These are phyloP conservation scores for Ephialtes manifestator DNA, from an alignment of 2,888 invertebrate genomes.

Conservation along the genomic window DNA sequence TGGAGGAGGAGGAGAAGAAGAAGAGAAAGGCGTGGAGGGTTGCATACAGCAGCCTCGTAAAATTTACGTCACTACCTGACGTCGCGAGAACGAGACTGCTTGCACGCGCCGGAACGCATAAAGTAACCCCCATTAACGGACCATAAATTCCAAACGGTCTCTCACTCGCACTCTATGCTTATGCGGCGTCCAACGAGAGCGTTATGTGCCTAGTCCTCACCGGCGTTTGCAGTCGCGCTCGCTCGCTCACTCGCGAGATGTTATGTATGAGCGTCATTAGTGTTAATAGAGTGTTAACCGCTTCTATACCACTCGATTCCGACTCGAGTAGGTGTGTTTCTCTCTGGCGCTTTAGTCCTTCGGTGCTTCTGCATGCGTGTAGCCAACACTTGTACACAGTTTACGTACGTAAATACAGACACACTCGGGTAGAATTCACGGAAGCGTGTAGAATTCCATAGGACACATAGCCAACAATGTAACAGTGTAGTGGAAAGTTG, in stretches of 20 bases:
- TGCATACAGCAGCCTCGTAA: constrained; percentile 72
- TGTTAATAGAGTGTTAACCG: constrained; percentile 86
- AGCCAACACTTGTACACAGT: constrained; percentile 25
- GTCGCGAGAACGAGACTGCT: constrained; percentile 76
- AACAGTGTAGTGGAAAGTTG: not conserved
- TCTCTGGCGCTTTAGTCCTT: constrained; percentile 79
- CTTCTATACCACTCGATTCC: constrained; percentile 83
- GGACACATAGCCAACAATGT: constrained; percentile 46
- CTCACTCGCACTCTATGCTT: constrained; percentile 60
- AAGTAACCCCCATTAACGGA: constrained; percentile 85
- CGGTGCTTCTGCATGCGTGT: constrained; percentile 69
- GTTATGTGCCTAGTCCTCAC: constrained; percentile 60
- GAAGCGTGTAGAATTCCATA: constrained; percentile 65
- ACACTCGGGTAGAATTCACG: constrained; percentile 55
- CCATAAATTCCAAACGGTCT: constrained; percentile 82
- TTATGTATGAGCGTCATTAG: constrained; percentile 86
- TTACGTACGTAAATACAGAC: constrained; percentile 1
- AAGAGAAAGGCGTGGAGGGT: constrained; percentile 63
- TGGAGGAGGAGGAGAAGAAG: constrained; percentile 29
- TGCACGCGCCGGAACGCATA: constrained; percentile 80
- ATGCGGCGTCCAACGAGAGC: constrained; percentile 43
- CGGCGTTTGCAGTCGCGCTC: constrained; percentile 58
- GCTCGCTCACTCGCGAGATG: constrained; percentile 74
- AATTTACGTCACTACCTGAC: constrained; percentile 79
- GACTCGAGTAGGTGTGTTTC: constrained; percentile 71